Evolutionary conservation across 2,113 vertebrate species (phyloP).

Genomic region (Nerophis ophidion): DNA sequence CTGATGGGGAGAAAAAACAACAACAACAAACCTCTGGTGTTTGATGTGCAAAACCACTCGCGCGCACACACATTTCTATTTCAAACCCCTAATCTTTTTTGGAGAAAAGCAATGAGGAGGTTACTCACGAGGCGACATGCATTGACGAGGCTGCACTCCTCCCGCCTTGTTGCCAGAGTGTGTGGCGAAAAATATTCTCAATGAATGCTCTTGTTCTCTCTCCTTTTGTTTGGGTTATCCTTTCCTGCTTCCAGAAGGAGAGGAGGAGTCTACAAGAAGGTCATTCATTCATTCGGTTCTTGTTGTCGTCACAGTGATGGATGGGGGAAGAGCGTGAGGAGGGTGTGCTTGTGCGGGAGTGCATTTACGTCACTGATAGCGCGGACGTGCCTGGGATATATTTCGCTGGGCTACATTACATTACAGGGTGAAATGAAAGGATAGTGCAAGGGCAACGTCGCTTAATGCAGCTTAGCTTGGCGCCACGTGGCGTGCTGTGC

Average conservation of each 20-base stretch:
- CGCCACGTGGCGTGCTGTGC: neutral
- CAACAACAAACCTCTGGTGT: neutral
- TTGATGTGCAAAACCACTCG: constrained; percentile 1
- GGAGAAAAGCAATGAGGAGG: constrained; percentile 17
- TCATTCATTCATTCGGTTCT: constrained; percentile 61
- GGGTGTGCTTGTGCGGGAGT: neutral
- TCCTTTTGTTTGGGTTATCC: constrained; percentile 17
- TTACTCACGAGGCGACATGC: constrained; percentile 61
- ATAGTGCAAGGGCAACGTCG: neutral
- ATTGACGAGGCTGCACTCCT: constrained; percentile 28
- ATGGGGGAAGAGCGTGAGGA: constrained; percentile 23
- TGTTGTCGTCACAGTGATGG: constrained; percentile 53
- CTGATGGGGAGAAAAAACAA: neutral
- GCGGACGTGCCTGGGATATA: neutral
- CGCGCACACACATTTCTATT: constrained; percentile 6
- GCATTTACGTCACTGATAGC: neutral
- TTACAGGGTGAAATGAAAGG: neutral
- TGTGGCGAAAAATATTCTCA: constrained; percentile 40
- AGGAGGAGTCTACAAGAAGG: constrained; percentile 61
- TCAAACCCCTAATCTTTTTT: constrained; percentile 1
- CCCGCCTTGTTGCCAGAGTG: constrained; percentile 41
- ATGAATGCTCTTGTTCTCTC: constrained; percentile 37
- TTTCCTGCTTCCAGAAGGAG: constrained; percentile 38
- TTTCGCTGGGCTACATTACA: neutral
- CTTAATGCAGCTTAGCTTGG: constrained; percentile 1